Conservation (phyloP, 2,888 invertebrate species). For the Mesochorus sp. region DNA sequence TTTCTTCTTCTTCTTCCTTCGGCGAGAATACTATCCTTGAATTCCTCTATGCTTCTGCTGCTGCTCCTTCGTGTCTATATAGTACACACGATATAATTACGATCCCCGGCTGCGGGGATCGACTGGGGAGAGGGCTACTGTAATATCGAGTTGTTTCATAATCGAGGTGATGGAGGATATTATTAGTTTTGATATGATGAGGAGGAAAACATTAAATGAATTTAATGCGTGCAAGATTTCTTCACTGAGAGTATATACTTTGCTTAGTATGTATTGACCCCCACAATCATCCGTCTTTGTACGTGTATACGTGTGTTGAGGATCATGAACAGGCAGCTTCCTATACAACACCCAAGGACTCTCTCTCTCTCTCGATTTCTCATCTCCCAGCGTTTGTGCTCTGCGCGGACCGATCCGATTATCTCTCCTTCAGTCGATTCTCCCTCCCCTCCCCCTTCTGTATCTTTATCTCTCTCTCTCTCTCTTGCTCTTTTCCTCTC, state of each 20-base stretch:
- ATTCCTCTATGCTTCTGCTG: too few species aligned
- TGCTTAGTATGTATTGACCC: constrained; percentile 23
- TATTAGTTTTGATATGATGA: constrained; percentile 58
- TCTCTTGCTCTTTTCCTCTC: neutral
- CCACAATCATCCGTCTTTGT: neutral
- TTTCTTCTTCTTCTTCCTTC: neutral
- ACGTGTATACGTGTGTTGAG: constrained; percentile 13
- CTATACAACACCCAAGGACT: constrained; percentile 45
- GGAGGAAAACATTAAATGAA: constrained; percentile 58
- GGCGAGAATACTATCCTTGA: constrained; percentile 35
- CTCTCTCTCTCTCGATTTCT: constrained; percentile 34
- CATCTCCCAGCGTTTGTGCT: constrained; percentile 51
- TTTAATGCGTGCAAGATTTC: constrained; percentile 51
- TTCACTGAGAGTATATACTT: constrained; percentile 32
- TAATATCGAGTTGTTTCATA: constrained; percentile 42
- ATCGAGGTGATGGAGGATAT: constrained; percentile 51
- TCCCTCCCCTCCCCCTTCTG: constrained; percentile 31
- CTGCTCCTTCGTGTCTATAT: constrained; percentile 25
- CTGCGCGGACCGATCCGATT: constrained; percentile 59
- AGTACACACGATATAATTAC: constrained; percentile 50
- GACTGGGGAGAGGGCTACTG: neutral
- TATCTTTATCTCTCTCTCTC: constrained; percentile 14
- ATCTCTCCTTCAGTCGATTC: constrained; percentile 58
- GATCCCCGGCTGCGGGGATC: neutral
- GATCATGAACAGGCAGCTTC: constrained; percentile 47